A percentile compares a stretch with the other conserved stretches of the same genome.
Conservation (phyloP, 2,888 invertebrate species). For the Pelosia muscerda region DNA sequence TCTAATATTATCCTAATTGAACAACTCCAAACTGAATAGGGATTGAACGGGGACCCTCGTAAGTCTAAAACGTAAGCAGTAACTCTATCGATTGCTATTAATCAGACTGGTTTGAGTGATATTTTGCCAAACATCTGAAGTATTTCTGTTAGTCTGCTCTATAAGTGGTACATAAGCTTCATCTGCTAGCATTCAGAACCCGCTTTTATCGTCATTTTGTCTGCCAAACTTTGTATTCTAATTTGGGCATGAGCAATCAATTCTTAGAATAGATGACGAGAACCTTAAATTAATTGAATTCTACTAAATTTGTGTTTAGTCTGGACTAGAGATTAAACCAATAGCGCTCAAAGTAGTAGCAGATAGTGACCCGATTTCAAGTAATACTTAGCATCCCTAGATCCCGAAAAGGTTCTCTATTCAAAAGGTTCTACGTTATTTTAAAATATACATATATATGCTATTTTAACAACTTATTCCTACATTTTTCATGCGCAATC, state of each 20-base stretch:
- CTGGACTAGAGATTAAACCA: background rate
- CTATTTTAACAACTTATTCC: too few species aligned
- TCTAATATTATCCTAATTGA: background rate
- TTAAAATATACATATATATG: too few species aligned
- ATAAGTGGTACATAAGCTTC: conserved; percentile 7
- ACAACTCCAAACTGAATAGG: background rate
- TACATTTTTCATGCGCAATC: too few species aligned
- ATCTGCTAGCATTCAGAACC: conserved; percentile 8
- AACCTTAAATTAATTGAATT: conserved; percentile 12
- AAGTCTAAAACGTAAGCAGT: conserved; percentile 3
- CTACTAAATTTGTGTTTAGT: background rate
- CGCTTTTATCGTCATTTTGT: conserved; percentile 19
- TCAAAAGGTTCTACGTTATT: too few species aligned
- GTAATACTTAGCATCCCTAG: too few species aligned
- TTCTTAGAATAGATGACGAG: conserved; percentile 14
- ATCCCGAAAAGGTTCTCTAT: too few species aligned
- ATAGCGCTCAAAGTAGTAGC: too few species aligned
- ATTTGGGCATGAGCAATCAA: conserved; percentile 18
- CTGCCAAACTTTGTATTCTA: conserved; percentile 17
- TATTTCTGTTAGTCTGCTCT: background rate
- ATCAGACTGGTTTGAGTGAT: background rate
- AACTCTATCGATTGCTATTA: background rate
- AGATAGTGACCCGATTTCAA: too few species aligned
- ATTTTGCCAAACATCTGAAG: background rate
- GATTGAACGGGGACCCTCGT: background rate